A percentile compares a stretch with the other conserved stretches of the same genome.
Evolutionary conservation across 2,888 invertebrate species (phyloP).

Genomic region (Hecatera dysodea): DNA sequence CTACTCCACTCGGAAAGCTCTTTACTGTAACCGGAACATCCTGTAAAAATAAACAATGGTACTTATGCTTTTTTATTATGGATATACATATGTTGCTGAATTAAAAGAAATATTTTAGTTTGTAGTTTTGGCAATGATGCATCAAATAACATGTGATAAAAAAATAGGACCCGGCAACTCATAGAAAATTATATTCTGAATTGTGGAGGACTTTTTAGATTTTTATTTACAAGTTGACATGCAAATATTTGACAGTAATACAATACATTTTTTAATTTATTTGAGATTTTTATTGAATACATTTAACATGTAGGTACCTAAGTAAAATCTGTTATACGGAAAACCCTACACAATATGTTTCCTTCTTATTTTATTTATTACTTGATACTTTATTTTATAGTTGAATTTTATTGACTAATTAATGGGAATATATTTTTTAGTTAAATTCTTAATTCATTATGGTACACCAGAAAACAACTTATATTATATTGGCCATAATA

Average conservation of each 20-base stretch:
- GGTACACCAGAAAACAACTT: too few relatives aligned
- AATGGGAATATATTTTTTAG: neutral
- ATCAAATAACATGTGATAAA: neutral
- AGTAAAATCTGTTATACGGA: neutral
- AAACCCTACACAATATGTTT: neutral
- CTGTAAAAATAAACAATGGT: neutral
- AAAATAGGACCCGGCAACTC: neutral
- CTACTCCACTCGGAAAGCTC: constrained; percentile 2
- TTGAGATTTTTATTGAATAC: neutral
- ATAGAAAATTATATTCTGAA: too few relatives aligned
- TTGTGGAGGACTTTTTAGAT: neutral
- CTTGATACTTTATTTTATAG: too few relatives aligned
- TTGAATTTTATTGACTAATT: too few relatives aligned
- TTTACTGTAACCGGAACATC: neutral
- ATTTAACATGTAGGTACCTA: neutral
- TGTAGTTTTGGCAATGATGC: neutral
- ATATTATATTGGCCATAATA: too few relatives aligned
- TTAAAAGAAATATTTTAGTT: neutral
- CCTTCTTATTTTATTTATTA: neutral
- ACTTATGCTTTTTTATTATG: neutral
- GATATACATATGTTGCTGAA: neutral
- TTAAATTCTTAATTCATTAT: too few relatives aligned
- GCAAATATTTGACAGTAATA: too few relatives aligned
- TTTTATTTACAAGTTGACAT: neutral
- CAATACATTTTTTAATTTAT: neutral